Base-by-base conservation (phyloP, 53 echinoderm and acorn worm species). In the Glandiceps talaboti region DNA sequence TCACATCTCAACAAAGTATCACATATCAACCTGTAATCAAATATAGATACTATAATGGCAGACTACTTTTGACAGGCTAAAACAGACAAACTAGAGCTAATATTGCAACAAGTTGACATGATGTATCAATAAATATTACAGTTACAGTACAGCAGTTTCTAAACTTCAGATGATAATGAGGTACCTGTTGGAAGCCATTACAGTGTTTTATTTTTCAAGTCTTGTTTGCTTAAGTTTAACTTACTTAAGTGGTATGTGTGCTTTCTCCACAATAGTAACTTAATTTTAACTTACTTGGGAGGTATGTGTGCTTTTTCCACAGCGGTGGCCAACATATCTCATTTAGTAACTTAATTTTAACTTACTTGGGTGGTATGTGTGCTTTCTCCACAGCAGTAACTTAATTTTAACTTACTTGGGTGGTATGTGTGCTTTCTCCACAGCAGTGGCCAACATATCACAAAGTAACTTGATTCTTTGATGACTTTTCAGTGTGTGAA, bases 311-410 rank as follows among this genome's bases (percentile, higher is more conserved):
- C 80, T 33, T 91, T 88, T 33, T 92, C 94, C 0, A 86, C 94
- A 30, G 89, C 85, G 30, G 31, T 86, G 32, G 73, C 74, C 29
- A 94, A 84, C 79, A 92, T 89, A 14, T 91, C 91, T 80, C 84
- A 90, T n/a, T n/a, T 32, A 94, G 79, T n/a, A 94, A 77, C 27
- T 86, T 87, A 14, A 91, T 84, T 30, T 88, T 87, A 31, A 84
- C 94, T 86, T 80, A 94, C 94, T 92, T 94, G 12, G 94, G 83
- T 25, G 89, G 91, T 0, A 94, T 86, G 77, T 81, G 72, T 25
- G 80, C 80, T 33, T 91, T 88, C 73, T 92, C 94, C 0, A 86
- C 94, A 30, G 89, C 85, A 32, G 31, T 86, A n/a, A n/a, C n/a
- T n/a, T n/a, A n/a, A n/a, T 45, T 45, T 12, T 45, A 31, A 84